These are phyloP conservation scores for Nephrotoma flavescens DNA, from an alignment of 2,888 invertebrate species.

Conservation along the genomic window DNA sequence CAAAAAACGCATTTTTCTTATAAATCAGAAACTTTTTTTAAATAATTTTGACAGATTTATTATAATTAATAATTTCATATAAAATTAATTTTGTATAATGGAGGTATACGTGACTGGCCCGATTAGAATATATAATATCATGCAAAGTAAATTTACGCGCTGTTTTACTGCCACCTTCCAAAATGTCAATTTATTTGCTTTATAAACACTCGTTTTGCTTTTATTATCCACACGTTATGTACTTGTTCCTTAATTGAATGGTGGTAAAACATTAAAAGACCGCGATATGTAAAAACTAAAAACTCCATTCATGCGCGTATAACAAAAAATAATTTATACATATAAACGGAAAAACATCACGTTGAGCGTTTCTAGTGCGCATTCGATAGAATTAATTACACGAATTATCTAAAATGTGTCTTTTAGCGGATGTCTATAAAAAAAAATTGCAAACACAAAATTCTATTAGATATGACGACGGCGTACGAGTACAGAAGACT, in stretches of 20 bases:
- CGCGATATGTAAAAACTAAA: not conserved
- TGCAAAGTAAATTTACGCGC: not conserved
- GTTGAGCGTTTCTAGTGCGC: not conserved
- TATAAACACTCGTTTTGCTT: not conserved
- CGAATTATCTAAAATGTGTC: not conserved
- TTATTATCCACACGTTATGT: not conserved
- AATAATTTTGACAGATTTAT: not conserved
- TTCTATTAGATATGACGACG: not conserved
- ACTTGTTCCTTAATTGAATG: not conserved
- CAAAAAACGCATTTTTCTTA: not conserved
- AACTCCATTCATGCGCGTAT: not conserved
- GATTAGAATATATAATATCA: not conserved
- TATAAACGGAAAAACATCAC: not conserved
- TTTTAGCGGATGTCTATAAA: not conserved
- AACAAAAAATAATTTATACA: not conserved
- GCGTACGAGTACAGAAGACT: not conserved
- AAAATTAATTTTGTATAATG: not conserved
- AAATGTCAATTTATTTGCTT: not conserved
- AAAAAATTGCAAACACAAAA: not conserved
- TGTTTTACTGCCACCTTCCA: not conserved
- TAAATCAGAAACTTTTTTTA: not conserved
- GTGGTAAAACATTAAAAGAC: not conserved
- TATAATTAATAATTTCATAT: not conserved
- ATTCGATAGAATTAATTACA: not conserved
- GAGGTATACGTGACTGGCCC: not conserved